Percentiles rank a stretch among this genome's conserved stretches.
Conservation (phyloP, 2,797 vertebrate species). For the Mus spretus region DNA sequence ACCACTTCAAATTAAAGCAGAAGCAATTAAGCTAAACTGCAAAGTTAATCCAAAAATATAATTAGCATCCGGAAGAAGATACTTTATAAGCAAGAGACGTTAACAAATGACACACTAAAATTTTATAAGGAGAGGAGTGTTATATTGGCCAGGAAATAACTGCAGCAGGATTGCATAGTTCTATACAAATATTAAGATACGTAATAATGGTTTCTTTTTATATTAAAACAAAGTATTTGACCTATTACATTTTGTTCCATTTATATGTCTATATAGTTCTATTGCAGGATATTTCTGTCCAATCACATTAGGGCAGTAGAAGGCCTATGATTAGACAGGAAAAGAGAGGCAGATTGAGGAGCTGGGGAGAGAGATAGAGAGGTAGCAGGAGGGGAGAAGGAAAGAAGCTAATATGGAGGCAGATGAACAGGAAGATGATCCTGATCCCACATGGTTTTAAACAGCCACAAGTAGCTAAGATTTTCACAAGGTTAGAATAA, state of each 20-base stretch:
- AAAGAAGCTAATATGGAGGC: too few relatives aligned
- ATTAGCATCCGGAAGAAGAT: slow-evolving; percentile 64
- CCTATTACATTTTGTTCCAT: background rate
- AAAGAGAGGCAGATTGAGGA: too few relatives aligned
- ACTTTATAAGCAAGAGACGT: slow-evolving; percentile 41
- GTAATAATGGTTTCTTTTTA: background rate
- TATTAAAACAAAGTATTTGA: background rate
- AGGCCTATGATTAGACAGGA: too few relatives aligned
- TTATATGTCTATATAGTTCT: background rate
- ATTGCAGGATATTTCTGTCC: too few relatives aligned
- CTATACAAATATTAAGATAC: background rate
- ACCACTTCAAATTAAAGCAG: slow-evolving; percentile 65
- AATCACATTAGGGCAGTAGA: too few relatives aligned
- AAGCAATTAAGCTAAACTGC: slow-evolving; percentile 78
- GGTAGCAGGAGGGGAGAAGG: too few relatives aligned
- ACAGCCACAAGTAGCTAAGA: too few relatives aligned
- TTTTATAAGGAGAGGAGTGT: slow-evolving; percentile 47
- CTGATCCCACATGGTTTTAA: too few relatives aligned
- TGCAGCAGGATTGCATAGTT: background rate
- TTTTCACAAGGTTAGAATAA: too few relatives aligned
- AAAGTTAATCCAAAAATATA: slow-evolving; percentile 82
- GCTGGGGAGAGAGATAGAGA: too few relatives aligned
- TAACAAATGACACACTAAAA: slow-evolving; percentile 64
- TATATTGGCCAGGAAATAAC: slow-evolving; percentile 45
- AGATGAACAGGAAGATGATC: too few relatives aligned